A percentile compares a stretch with the other conserved stretches of the same genome.
These are phyloP conservation scores for Nyleta sp. DNA, from an alignment of 2,888 invertebrate species.

Conservation along the genomic window DNA sequence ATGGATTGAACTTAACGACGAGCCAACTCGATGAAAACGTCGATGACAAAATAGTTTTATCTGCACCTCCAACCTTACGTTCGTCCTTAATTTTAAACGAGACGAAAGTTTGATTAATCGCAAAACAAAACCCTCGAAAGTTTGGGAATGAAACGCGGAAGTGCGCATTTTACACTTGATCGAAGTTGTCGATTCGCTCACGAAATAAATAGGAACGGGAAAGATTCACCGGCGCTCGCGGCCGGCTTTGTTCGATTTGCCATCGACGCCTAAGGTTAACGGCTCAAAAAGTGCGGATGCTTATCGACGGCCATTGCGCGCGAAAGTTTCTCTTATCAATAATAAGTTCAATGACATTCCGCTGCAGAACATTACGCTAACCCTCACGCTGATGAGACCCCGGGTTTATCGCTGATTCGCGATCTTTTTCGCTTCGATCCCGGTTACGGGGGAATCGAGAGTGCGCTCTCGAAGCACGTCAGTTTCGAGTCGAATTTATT, in stretches of 20 bases:
- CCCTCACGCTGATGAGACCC: slow-evolving; percentile 33
- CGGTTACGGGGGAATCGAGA: slow-evolving; percentile 14
- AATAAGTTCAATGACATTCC: slow-evolving; percentile 38
- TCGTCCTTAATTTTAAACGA: neutral
- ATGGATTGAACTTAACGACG: no score
- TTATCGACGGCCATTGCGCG: slow-evolving; percentile 27
- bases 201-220: slow-evolving; percentile 19
- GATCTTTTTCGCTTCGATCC: slow-evolving; percentile 25
- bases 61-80: no score
- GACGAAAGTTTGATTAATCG: slow-evolving; percentile 8
- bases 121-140: slow-evolving; percentile 7
- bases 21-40: no score
- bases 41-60: no score
- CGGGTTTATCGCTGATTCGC: slow-evolving; percentile 26
- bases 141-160: slow-evolving; percentile 8
- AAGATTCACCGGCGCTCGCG: slow-evolving; percentile 9
- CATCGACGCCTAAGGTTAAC: slow-evolving; percentile 31
- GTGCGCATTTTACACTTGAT: slow-evolving; percentile 22
- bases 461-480: slow-evolving; percentile 1
- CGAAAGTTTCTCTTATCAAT: slow-evolving; percentile 51
- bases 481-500: slow-evolving; percentile 18
- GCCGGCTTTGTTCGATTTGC: slow-evolving; percentile 21
- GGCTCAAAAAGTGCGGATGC: slow-evolving; percentile 32
- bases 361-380: slow-evolving; percentile 27
- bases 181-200: slow-evolving; percentile 13